Conservation (phyloP, 2,797 vertebrate species). For the Podarcis siculus region DNA sequence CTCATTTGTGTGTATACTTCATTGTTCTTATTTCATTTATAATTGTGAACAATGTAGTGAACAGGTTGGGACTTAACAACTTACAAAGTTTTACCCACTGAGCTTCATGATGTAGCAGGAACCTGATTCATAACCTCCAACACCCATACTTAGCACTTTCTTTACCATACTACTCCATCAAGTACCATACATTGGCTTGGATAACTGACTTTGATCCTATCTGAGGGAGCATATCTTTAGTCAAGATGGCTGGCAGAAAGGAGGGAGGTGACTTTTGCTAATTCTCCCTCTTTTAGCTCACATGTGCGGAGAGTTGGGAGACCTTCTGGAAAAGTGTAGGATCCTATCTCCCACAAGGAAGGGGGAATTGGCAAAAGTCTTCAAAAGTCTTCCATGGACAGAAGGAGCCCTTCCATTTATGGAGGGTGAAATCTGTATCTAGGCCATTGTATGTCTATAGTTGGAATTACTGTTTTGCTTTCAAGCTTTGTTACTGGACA, state of each 20-base stretch:
- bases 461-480: slow-evolving; percentile 15
- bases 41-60: neutral
- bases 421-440: neutral
- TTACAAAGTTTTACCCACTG: neutral
- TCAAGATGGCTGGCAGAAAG: neutral
- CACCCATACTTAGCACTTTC: neutral
- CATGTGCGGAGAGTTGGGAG: neutral
- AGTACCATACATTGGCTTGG: neutral
- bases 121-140: neutral
- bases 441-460: rapidly evolving
- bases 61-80: no score
- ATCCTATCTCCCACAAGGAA: neutral
- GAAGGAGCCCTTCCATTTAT: neutral
- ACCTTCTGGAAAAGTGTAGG: neutral
- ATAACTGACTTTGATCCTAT: no score
- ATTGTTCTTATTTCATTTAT: neutral
- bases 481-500: neutral
- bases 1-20: neutral
- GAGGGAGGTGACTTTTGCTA: neutral
- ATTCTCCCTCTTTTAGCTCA: neutral
- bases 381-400: neutral
- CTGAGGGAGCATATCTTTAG: no score
- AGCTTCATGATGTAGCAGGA: neutral
- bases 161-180: neutral
- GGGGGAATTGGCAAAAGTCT: neutral